Evolutionary conservation across 2,797 vertebrate genomes (phyloP).

Genomic region (Nothura maculosa): DNA sequence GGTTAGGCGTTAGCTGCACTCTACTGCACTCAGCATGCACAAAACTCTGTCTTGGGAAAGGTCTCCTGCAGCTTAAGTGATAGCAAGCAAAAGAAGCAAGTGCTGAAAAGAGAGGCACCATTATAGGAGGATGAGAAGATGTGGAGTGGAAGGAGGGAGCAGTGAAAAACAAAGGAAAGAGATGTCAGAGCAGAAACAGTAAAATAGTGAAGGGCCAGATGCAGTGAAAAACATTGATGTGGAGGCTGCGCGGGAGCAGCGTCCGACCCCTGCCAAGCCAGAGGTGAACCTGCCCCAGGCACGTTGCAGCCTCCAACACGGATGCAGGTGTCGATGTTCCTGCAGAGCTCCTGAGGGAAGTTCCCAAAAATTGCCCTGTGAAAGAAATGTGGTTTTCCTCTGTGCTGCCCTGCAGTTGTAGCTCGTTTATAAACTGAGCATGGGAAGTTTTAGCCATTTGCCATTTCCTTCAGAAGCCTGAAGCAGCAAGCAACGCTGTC

Average conservation of each 20-base stretch:
- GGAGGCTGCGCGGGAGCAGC: neutral
- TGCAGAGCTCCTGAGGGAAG: neutral
- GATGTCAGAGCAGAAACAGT: neutral
- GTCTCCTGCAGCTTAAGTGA: neutral
- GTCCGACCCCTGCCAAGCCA: neutral
- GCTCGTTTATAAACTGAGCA: neutral
- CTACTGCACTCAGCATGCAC: accelerated
- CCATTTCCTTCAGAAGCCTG: neutral
- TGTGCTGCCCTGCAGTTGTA: neutral
- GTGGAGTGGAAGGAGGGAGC: neutral
- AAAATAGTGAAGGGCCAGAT: neutral
- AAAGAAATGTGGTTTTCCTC: neutral
- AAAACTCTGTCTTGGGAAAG: neutral
- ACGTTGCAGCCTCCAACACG: accelerated
- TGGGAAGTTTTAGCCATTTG: conserved; percentile 16
- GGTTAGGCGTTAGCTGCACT: neutral
- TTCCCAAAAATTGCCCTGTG: neutral
- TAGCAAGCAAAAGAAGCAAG: neutral
- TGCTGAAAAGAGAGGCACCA: neutral
- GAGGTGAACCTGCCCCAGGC: neutral
- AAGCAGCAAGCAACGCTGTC: neutral
- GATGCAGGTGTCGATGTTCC: accelerated
- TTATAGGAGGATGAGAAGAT: neutral
- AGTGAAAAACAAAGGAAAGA: neutral
- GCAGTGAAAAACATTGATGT: neutral